phyloP scores from a whole-genome alignment of 2,888 invertebrate genomes.

The Aleiodes alternator region DNA sequence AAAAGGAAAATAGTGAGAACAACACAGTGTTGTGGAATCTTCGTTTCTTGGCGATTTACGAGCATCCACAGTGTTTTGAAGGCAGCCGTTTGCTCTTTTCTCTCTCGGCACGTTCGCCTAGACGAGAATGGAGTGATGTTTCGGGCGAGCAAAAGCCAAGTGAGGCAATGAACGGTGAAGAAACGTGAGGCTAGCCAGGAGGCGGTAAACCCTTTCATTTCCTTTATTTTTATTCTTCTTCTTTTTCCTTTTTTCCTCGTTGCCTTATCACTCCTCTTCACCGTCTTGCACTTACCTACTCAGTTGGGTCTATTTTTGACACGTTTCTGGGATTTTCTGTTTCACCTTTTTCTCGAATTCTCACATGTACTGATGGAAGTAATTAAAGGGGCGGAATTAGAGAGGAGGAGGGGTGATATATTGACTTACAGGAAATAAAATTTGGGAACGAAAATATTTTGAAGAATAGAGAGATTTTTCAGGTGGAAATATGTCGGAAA shows the following conservation, averaged over 20 bases:
- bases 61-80: slow-evolving; percentile 44
- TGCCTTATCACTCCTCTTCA: slow-evolving; percentile 19
- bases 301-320: background rate
- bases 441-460: background rate
- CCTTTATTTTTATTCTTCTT: slow-evolving; percentile 31
- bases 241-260: background rate
- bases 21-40: slow-evolving; percentile 42
- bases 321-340: background rate
- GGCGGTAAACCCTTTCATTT: slow-evolving; percentile 26
- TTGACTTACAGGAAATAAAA: background rate
- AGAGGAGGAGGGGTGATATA: too few species aligned
- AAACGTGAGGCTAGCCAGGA: slow-evolving; percentile 1
- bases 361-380: background rate
- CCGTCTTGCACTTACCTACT: background rate
- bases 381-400: background rate
- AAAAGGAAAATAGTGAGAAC: slow-evolving; percentile 21
- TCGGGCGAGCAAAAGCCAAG: slow-evolving; percentile 28
- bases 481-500: too few species aligned
- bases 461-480: too few species aligned
- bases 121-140: slow-evolving; percentile 36
- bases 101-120: slow-evolving; percentile 24
- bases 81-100: slow-evolving; percentile 36
- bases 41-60: slow-evolving; percentile 47
- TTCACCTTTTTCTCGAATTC: background rate
- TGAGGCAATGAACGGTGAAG: slow-evolving; percentile 21